Base-by-base conservation (phyloP, 1,140 invertebrate species). In the Drosophila bipectinata region DNA sequence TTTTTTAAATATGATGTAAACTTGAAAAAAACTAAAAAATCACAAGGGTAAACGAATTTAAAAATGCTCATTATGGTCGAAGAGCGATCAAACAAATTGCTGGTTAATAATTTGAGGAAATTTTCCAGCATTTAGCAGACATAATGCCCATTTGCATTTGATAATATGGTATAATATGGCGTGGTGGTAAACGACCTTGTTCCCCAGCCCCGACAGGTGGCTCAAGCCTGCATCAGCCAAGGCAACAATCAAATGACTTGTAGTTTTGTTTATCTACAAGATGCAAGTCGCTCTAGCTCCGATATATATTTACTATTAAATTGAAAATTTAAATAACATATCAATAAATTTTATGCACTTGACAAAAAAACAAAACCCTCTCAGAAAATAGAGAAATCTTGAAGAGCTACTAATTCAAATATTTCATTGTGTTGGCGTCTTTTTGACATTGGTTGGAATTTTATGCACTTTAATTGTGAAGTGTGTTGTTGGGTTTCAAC, bases 361-460 rank as follows among this genome's bases (percentile, higher is more conserved):
- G 14, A 44, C 12, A 37, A 32, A 44, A 24, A 66, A 28, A 28
- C 21, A 21, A 34, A 47, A 56, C 53, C 21, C 21, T 3, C 21
- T 3, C 21, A 21, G 21, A 21, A 21, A 21, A 21, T 21, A 21
- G 21, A 21, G 21, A 21, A 21, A 21, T 21, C 21, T 21, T 48
- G 30, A 28, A 24, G 34, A n/a, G 48, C 24, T 37, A 37, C 39
- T 44, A 55, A 39, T 55, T 68, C 2, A 61, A 56, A 68, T 37
- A 54, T 55, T 47, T 55, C 68, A 37, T 72, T 72, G 69, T 53
- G 49, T 72, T 72, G 58, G 32, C 26, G 53, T 39, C 32, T 85
- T 18, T 44, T 18, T 44, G 81, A 51, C 82, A 85, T 87, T 85
- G 82, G 71, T 62, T 44, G 74, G 75, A 87, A 88, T 57, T 69